These are phyloP conservation scores for Saccopteryx bilineata DNA, from an alignment of 2,113 vertebrate species.

Conservation along the genomic window DNA sequence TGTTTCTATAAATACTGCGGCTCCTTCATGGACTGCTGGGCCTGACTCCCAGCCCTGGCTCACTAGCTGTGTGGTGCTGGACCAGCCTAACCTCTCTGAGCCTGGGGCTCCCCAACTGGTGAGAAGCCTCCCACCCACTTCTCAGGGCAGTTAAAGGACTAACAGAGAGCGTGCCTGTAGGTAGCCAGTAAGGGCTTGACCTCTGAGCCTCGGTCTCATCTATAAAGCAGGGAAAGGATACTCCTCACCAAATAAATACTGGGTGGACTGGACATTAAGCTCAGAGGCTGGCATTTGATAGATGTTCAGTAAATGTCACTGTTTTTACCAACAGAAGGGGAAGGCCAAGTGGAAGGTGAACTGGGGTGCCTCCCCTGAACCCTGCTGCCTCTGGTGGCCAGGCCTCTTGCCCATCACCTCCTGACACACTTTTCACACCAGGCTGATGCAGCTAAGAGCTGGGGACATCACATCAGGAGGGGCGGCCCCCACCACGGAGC, in stretches of 20 bases:
- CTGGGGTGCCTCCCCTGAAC: neutral
- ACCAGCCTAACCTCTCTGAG: neutral
- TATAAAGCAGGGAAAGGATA: neutral
- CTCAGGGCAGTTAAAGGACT: neutral
- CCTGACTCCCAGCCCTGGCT: too few relatives aligned
- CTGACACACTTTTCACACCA: rapidly evolving
- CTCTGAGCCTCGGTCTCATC: conserved; percentile 19
- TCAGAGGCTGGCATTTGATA: neutral
- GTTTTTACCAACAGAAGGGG: neutral
- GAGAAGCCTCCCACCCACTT: neutral
- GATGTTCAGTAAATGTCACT: neutral
- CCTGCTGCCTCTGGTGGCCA: neutral
- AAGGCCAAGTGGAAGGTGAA: neutral
- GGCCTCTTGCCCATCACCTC: neutral
- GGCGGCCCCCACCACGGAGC: rapidly evolving
- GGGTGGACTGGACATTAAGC: neutral
- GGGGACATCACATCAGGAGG: neutral
- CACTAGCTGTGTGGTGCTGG: neutral
- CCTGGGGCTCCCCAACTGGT: neutral
- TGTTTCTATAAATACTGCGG: neutral
- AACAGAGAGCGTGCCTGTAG: neutral
- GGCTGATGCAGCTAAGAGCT: neutral
- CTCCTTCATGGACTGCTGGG: neutral
- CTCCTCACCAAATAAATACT: neutral
- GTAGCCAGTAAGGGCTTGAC: neutral